These are phyloP conservation scores for Austrolebias charrua DNA, from an alignment of 2,797 vertebrate species.

Conservation along the genomic window DNA sequence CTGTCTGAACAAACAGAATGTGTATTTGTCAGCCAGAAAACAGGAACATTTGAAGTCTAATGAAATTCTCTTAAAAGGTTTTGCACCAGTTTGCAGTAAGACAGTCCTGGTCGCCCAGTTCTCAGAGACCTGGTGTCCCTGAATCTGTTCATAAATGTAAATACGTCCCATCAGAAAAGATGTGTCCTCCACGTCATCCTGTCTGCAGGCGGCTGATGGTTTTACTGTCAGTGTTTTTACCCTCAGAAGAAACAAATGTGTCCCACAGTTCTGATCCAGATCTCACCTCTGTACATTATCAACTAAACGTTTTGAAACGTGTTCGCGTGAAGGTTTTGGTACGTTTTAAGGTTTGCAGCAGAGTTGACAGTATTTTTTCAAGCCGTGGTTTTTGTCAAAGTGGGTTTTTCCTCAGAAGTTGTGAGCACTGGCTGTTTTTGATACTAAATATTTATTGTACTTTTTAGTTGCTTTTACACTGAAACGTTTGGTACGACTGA, in stretches of 20 bases:
- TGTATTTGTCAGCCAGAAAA: no score
- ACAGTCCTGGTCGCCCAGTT: background rate
- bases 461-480: slow-evolving; percentile 34
- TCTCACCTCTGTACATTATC: background rate
- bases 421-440: slow-evolving; percentile 27
- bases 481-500: slow-evolving; percentile 8
- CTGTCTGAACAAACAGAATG: no score
- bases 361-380: slow-evolving; percentile 13
- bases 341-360: slow-evolving; percentile 25
- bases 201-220: no score
- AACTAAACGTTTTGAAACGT: background rate
- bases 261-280: background rate
- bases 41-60: no score
- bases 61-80: background rate
- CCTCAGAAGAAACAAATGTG: no score
- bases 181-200: no score
- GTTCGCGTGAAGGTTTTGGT: background rate
- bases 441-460: slow-evolving; percentile 46
- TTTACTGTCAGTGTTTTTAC: no score
- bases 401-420: slow-evolving; percentile 3
- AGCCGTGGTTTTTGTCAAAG: background rate
- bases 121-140: background rate
- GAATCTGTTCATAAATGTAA: background rate
- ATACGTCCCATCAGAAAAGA: no score
- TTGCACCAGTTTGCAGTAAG: background rate